A percentile compares a stretch with the other conserved stretches of the same genome.
Evolutionary conservation across 2,113 vertebrate species (phyloP).

Genomic region (Dinomys branickii): DNA sequence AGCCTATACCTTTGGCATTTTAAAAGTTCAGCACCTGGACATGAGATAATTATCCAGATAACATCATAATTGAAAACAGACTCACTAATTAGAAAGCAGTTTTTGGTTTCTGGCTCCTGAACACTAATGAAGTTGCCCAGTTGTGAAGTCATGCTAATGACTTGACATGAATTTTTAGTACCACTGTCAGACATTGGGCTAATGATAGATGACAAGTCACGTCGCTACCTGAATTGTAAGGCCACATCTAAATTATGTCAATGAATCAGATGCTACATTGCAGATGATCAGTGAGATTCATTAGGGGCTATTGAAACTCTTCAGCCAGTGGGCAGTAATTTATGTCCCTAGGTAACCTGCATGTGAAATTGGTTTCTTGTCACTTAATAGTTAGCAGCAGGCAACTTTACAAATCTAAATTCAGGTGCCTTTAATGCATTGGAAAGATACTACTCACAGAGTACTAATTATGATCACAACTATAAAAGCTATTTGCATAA

Average conservation of each 20-base stretch:
- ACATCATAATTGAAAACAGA: constrained; percentile 52
- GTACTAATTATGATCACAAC: background rate
- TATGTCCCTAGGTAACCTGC: background rate
- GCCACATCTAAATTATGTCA: constrained; percentile 33
- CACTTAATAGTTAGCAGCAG: background rate
- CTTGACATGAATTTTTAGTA: constrained; percentile 58
- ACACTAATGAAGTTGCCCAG: constrained; percentile 33
- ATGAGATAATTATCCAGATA: background rate
- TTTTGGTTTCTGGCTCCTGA: constrained; percentile 58
- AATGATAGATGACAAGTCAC: constrained; percentile 61
- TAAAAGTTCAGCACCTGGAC: background rate
- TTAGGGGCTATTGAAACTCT: background rate
- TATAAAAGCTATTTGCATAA: background rate
- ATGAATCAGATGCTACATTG: constrained; percentile 49
- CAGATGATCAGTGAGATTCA: background rate
- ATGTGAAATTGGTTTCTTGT: background rate
- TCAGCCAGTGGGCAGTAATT: background rate
- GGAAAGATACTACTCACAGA: background rate
- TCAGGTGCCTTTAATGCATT: background rate
- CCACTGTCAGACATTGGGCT: constrained; percentile 32
- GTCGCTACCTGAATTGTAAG: constrained; percentile 45
- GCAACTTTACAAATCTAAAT: background rate
- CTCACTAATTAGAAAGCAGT: background rate
- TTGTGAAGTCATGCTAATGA: constrained; percentile 62
- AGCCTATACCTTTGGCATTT: background rate